Conservation (phyloP, 2,797 vertebrate species). For the Uromys caudimaculatus region DNA sequence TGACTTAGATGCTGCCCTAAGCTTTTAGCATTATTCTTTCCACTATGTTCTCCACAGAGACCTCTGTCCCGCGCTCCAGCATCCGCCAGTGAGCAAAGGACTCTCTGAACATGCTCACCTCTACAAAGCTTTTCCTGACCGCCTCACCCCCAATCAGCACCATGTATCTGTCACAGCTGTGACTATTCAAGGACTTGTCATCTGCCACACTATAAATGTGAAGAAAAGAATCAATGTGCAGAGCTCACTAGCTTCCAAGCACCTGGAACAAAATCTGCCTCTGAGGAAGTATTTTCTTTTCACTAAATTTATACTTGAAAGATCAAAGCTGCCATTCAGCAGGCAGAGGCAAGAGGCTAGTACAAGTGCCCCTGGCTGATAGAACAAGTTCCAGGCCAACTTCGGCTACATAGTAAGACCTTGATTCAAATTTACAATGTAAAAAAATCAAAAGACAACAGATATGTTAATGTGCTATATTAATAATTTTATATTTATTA, state of each 20-base stretch:
- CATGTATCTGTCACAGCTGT: background rate
- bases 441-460: background rate
- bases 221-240: constrained; percentile 5
- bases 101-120: background rate
- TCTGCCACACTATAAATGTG: background rate
- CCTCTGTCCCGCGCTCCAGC: background rate
- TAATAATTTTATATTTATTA: background rate
- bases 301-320: background rate
- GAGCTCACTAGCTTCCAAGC: background rate
- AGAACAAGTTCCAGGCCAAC: background rate
- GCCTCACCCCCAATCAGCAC: too few species aligned
- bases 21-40: background rate
- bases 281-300: background rate
- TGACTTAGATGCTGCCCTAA: background rate
- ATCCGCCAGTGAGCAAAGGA: background rate
- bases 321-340: background rate
- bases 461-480: background rate
- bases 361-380: background rate
- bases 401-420: background rate
- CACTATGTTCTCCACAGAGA: background rate
- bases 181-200: background rate
- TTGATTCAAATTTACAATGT: background rate
- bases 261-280: background rate
- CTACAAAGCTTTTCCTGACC: background rate
- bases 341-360: background rate